A percentile compares a stretch with the other conserved stretches of the same genome.
Evolutionary conservation across 2,888 invertebrate genomes (phyloP).

Genomic region (Drosophila imparisetae): DNA sequence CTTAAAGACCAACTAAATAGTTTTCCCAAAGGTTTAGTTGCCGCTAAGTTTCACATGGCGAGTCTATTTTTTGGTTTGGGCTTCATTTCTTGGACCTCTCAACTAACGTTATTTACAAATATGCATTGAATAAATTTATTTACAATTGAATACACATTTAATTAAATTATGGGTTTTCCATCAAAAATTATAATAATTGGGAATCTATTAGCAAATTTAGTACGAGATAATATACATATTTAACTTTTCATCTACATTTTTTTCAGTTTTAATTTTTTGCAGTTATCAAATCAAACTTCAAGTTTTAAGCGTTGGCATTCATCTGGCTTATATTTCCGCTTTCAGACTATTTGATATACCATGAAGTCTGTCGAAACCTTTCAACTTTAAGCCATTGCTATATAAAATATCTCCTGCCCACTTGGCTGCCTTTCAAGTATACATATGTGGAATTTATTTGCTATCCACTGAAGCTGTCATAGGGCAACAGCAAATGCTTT

Average conservation of each 20-base stretch:
- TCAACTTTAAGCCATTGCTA: conserved; percentile 1
- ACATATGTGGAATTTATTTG: conserved; percentile 25
- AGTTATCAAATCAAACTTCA: neutral
- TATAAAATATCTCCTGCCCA: conserved; percentile 9
- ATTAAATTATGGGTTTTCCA: neutral
- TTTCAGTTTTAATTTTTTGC: neutral
- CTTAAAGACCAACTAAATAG: conserved; percentile 35
- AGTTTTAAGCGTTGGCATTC: neutral
- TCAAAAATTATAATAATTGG: neutral
- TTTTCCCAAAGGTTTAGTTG: conserved; percentile 8
- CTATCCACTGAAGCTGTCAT: conserved; percentile 15
- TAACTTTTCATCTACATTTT: neutral
- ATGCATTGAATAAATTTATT: neutral
- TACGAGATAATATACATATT: neutral
- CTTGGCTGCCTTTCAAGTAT: conserved; percentile 39
- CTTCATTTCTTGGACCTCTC: neutral
- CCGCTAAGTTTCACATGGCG: neutral
- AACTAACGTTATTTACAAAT: neutral
- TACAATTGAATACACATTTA: neutral
- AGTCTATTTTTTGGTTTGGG: neutral
- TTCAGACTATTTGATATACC: neutral
- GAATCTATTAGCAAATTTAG: neutral
- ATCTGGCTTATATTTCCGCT: neutral
- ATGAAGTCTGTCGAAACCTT: conserved; percentile 1
- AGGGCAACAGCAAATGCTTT: conserved; percentile 31